Evolutionary conservation across 2,113 vertebrate species (phyloP).

Genomic region (Piaya cayana): DNA sequence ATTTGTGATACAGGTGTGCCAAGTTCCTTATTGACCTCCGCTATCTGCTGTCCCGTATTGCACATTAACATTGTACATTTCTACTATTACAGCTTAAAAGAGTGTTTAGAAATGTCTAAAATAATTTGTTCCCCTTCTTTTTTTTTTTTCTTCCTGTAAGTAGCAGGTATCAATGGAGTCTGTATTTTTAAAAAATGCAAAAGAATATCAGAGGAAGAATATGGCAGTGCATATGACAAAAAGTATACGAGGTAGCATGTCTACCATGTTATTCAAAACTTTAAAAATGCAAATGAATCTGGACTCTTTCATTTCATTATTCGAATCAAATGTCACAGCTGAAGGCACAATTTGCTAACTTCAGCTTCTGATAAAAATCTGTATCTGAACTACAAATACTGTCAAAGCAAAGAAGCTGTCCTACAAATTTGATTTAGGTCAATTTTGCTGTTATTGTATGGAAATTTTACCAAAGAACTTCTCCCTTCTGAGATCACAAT

Average conservation of each 20-base stretch:
- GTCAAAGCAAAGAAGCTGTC: background rate
- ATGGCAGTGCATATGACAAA: background rate
- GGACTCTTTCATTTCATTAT: background rate
- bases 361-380: background rate
- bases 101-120: background rate
- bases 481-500: background rate
- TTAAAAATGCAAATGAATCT: background rate
- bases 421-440: background rate
- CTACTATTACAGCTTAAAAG: background rate
- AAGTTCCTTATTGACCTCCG: background rate
- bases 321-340: background rate
- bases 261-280: background rate
- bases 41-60: background rate
- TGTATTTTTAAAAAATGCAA: background rate
- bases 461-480: background rate
- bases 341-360: background rate
- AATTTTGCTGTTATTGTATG: background rate
- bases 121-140: background rate
- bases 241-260: background rate
- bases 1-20: background rate
- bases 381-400: background rate
- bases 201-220: background rate
- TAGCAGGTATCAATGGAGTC: background rate
- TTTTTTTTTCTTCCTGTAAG: background rate
- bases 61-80: accelerated